Evolutionary conservation across 1,140 invertebrate species (phyloP).

Genomic region (Drosophila nikananu): DNA sequence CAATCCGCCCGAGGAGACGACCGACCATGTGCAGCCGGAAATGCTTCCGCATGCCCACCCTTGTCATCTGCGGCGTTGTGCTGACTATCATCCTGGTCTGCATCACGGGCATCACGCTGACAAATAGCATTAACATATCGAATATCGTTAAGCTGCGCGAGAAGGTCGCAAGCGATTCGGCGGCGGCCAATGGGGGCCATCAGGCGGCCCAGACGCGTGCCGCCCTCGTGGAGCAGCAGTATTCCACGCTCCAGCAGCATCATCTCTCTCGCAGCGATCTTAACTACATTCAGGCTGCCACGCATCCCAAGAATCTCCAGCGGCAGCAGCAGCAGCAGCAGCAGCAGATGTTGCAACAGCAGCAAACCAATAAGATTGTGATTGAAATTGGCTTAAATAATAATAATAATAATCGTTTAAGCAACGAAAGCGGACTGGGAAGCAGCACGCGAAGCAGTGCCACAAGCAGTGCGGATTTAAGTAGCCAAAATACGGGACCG

Average conservation of each 20-base stretch:
- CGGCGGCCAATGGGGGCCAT: conserved; percentile 76
- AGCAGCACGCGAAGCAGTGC: background rate
- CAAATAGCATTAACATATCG: conserved; percentile 84
- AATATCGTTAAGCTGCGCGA: conserved; percentile 82
- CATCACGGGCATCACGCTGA: conserved; percentile 83
- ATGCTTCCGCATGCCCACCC: conserved; percentile 83
- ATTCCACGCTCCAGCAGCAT: conserved; percentile 80
- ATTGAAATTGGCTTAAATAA: conserved; percentile 76
- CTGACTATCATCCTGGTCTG: conserved; percentile 83
- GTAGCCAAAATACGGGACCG: conserved; percentile 22
- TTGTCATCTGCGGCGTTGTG: conserved; percentile 82
- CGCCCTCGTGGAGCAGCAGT: conserved; percentile 79
- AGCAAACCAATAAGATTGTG: conserved; percentile 73
- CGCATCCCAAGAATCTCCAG: conserved; percentile 79
- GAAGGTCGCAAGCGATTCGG: conserved; percentile 83
- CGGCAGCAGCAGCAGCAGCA: conserved; percentile 43
- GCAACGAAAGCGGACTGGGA: conserved; percentile 10
- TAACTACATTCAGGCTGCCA: conserved; percentile 78
- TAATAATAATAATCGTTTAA: background rate
- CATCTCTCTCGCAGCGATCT: conserved; percentile 79
- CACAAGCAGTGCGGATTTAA: background rate
- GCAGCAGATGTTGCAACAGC: conserved; percentile 29
- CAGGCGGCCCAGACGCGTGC: conserved; percentile 78
- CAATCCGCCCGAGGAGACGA: conserved; percentile 28
- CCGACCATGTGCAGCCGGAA: conserved; percentile 80